Conservation (phyloP, 2,888 invertebrate species). For the Cosmia trapezina region DNA sequence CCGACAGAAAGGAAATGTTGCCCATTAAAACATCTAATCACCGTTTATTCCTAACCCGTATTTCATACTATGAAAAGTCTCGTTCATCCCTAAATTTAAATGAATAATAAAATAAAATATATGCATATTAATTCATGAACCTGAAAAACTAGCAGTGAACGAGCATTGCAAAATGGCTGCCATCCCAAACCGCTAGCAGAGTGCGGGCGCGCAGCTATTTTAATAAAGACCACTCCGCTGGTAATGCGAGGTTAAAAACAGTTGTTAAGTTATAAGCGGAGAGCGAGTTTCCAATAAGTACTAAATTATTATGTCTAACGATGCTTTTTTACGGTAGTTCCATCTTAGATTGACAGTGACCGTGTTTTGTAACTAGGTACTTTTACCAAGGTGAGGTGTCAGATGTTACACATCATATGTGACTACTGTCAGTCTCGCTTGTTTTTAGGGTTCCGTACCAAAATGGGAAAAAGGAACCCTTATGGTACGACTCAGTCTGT, state of each 20-base stretch:
- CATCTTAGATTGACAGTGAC: background rate
- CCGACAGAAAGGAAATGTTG: background rate
- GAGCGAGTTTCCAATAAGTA: background rate
- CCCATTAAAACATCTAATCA: background rate
- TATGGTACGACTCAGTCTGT: too few relatives aligned
- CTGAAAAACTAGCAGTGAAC: constrained; percentile 22
- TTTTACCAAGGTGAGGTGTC: too few relatives aligned
- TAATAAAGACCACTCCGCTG: constrained; percentile 59
- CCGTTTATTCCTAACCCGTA: background rate
- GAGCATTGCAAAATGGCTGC: constrained; percentile 34
- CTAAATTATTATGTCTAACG: too few relatives aligned
- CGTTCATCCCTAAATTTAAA: constrained; percentile 4
- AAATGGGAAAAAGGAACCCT: too few relatives aligned
- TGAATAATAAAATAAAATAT: too few relatives aligned
- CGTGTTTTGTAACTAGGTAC: background rate
- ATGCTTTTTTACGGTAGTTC: background rate
- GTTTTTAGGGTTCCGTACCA: too few relatives aligned
- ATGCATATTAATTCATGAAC: constrained; percentile 34
- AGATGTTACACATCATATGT: too few relatives aligned
- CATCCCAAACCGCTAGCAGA: constrained; percentile 41
- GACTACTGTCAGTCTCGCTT: too few relatives aligned
- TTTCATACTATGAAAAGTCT: constrained; percentile 6
- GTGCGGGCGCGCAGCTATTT: constrained; percentile 50
- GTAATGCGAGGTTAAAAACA: constrained; percentile 63
- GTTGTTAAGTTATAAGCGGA: constrained; percentile 12